These are phyloP conservation scores for Oxycera nigricornis DNA, from an alignment of 2,888 invertebrate species.

Conservation along the genomic window DNA sequence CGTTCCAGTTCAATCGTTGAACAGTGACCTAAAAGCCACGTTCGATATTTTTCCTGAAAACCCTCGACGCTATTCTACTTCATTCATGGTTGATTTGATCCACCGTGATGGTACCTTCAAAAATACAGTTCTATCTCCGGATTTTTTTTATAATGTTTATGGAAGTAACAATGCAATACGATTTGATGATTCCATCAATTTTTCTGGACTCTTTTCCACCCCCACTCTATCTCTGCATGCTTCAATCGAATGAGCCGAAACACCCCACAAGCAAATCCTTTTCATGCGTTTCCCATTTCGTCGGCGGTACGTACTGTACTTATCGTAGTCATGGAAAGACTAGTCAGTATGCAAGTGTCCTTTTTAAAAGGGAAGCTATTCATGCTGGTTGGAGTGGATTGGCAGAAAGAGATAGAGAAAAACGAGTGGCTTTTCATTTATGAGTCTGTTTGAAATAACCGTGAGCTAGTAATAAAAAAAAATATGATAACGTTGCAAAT, in stretches of 20 bases:
- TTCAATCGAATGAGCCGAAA: no score
- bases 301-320: no score
- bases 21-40: neutral
- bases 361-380: no score
- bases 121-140: neutral
- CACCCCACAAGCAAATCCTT: no score
- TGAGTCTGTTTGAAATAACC: conserved; percentile 9
- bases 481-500: conserved; percentile 14
- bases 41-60: no score
- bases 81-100: neutral
- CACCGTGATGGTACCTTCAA: neutral
- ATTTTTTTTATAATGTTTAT: neutral
- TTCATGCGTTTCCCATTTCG: no score
- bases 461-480: neutral
- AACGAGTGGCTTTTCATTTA: no score
- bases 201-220: neutral
- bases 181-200: conserved; percentile 30
- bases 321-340: no score
- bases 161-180: neutral
- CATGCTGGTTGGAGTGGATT: no score
- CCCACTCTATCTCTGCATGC: neutral
- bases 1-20: neutral
- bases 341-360: no score
- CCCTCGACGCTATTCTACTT: neutral
- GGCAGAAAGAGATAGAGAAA: no score